Base-by-base conservation (phyloP, 1,140 invertebrate species). In the Drosophila miranda region DNA sequence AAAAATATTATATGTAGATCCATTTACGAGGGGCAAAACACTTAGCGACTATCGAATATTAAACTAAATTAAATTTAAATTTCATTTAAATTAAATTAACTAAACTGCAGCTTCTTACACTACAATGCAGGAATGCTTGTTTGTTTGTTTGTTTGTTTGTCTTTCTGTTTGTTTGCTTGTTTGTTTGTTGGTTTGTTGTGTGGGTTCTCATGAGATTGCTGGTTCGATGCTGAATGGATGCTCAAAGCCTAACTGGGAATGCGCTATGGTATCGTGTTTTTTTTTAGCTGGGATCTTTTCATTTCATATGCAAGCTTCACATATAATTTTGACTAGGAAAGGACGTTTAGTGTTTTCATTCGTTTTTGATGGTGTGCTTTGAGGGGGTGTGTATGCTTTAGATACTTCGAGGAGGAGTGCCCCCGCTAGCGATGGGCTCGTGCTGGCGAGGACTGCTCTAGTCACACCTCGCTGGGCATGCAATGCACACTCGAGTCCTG, bases 401-500 rank as follows among this genome's bases (percentile, higher is more conserved):
- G 30, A 30, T 30, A 30, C 30, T 9, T 28, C 30, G 30, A 3
- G 8, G 42, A 45, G 38, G 23, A 23, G 59, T 61, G 62, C 66
- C 51, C 50, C 6, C 58, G 54, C 75, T 86, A 86, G 50, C 82
- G 82, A 67, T 87, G 82, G 19, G 82, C 67, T 57, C 78, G 78
- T 43, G 82, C 83, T 75, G 81, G 77, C 78, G 83, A 66, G 52
- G 78, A 75, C 56, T 87, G 78, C 68, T 90, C 79, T 74, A 90
- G 89, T 90, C 91, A 95, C 70, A 95, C 95, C 92, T 95, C 95
- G 69, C 94, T 94, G 90, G 95, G 94, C 95, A 95, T 95, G 82
- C 95, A 95, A 79, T 95, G 94, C 87, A 96, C 94, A 75, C 95
- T 94, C 9, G 95, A 96, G 82, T 96, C 95, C 89, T 96, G 95